These are phyloP conservation scores for Trisateles emortualis DNA, from an alignment of 2,888 invertebrate species.

Conservation along the genomic window DNA sequence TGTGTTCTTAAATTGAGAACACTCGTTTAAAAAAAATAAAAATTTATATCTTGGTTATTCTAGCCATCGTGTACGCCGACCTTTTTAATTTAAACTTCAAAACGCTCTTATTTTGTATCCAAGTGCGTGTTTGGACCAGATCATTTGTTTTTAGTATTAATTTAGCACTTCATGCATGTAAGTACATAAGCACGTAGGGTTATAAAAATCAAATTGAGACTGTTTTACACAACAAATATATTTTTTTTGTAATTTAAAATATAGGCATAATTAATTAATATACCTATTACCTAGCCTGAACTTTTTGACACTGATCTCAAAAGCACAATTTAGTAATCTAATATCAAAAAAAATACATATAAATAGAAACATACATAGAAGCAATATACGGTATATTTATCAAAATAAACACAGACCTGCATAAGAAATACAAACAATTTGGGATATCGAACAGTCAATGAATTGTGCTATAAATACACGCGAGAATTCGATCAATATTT, in stretches of 20 bases:
- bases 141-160: background rate
- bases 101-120: constrained; percentile 12
- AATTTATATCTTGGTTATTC: constrained; percentile 58
- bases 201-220: no score
- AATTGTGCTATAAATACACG: constrained; percentile 21
- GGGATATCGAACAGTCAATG: constrained; percentile 14
- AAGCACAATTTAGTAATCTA: no score
- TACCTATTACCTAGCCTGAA: no score
- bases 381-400: background rate
- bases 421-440: background rate
- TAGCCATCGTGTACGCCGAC: constrained; percentile 49
- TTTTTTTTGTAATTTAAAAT: no score
- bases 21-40: constrained; percentile 43
- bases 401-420: background rate
- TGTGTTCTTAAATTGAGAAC: constrained; percentile 1
- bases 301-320: no score
- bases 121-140: constrained; percentile 1
- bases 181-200: no score
- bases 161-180: background rate
- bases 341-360: no score
- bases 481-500: constrained; percentile 18
- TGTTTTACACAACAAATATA: no score
- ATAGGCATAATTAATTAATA: no score
- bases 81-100: constrained; percentile 31
- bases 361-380: no score